These are phyloP conservation scores for Oscheius sp. DNA, from an alignment of 2,888 invertebrate species.

Conservation along the genomic window DNA sequence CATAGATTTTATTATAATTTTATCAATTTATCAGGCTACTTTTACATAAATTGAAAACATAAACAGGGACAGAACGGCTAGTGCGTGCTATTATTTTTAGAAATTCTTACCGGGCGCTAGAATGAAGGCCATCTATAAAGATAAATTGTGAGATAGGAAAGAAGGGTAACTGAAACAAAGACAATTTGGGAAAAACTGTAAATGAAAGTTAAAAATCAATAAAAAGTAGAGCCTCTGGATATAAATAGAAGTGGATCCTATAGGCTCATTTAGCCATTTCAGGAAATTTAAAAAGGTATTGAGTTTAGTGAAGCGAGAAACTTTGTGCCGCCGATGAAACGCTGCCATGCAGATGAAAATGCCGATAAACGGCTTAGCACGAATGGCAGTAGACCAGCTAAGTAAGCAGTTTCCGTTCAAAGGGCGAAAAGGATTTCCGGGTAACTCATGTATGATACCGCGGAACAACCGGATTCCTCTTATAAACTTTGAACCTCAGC, in stretches of 20 bases:
- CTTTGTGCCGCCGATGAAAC: constrained; percentile 7
- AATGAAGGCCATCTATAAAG: constrained; percentile 14
- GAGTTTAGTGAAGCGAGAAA: constrained; percentile 2
- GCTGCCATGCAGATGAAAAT: neutral
- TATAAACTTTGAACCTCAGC: too few relatives aligned
- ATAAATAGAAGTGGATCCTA: neutral
- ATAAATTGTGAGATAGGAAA: too few relatives aligned
- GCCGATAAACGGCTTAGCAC: constrained; percentile 23
- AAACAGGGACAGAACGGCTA: too few relatives aligned
- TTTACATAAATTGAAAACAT: too few relatives aligned
- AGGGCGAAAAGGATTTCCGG: too few relatives aligned
- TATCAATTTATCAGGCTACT: too few relatives aligned
- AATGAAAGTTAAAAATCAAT: too few relatives aligned
- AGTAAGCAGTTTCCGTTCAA: too few relatives aligned
- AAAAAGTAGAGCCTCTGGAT: too few relatives aligned
- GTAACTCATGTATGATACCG: neutral
- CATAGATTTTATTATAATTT: too few relatives aligned
- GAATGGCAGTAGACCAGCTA: neutral
- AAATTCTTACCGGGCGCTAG: constrained; percentile 20
- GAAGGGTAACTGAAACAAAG: neutral
- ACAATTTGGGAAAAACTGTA: too few relatives aligned
- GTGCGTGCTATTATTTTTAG: neutral
- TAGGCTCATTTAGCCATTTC: too few relatives aligned
- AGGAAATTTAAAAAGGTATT: neutral
- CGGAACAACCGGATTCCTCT: neutral